Percentiles rank a stretch among this genome's conserved stretches.
These are phyloP conservation scores for Diorhabda carinulata DNA, from an alignment of 1,140 invertebrate genomes.

Conservation along the genomic window DNA sequence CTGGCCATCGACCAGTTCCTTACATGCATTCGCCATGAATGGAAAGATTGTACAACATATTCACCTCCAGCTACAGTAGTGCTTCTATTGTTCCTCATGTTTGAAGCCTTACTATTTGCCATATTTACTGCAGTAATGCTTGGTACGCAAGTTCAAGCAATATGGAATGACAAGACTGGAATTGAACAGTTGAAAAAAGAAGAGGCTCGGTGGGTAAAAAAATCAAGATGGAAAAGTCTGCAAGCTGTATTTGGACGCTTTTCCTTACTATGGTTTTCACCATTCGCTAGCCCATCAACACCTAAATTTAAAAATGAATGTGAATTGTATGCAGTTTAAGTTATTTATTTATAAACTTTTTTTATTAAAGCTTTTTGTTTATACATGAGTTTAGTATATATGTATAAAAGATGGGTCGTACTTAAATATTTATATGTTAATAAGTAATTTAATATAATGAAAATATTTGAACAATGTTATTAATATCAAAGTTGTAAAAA, in stretches of 20 bases:
- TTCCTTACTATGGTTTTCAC: conserved; percentile 90
- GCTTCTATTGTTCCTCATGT: conserved; percentile 90
- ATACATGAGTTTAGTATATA: background rate
- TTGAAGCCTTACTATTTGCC: conserved; percentile 95
- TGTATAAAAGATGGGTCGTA: too few species aligned
- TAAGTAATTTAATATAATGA: too few species aligned
- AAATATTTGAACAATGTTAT: too few species aligned
- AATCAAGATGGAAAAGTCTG: conserved; percentile 89
- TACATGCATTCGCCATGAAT: conserved; percentile 89
- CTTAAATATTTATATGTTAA: too few species aligned
- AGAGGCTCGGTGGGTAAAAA: conserved; percentile 84
- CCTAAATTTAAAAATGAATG: conserved; percentile 69
- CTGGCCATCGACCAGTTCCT: conserved; percentile 92
- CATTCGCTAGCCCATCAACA: conserved; percentile 76
- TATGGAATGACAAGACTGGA: conserved; percentile 98
- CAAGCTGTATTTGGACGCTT: conserved; percentile 93
- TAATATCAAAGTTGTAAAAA: too few species aligned
- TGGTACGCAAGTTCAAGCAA: conserved; percentile 87
- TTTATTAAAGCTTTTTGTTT: conserved; percentile 3
- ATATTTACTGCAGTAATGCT: conserved; percentile 99
- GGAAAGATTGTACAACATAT: conserved; percentile 89
- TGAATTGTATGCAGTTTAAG: conserved; percentile 72
- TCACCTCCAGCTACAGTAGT: conserved; percentile 95
- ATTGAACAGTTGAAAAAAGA: conserved; percentile 95
- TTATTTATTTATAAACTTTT: conserved; percentile 22